Evolutionary conservation across 2,888 invertebrate genomes (phyloP).

Genomic region (Scelioninae gen. 2): DNA sequence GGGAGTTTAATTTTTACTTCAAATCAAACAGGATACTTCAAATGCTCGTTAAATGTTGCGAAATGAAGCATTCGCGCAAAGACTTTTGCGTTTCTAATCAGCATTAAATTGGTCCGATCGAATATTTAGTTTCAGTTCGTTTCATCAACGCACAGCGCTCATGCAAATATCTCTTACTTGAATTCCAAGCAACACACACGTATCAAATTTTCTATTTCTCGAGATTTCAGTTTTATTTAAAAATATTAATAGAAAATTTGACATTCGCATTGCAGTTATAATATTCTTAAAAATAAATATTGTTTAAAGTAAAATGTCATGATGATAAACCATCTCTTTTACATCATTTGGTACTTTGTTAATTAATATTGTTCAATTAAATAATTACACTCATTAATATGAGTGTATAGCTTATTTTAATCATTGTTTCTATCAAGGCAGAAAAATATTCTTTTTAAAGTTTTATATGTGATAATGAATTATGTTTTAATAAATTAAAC

Average conservation of each 20-base stretch:
- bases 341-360: too few species aligned
- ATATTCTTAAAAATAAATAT: neutral
- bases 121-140: slow-evolving; percentile 10
- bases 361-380: too few species aligned
- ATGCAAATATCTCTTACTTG: neutral
- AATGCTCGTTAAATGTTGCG: slow-evolving; percentile 27
- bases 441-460: too few species aligned
- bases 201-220: slow-evolving; percentile 6
- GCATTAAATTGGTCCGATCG: slow-evolving; percentile 41
- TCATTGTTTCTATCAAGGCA: too few species aligned
- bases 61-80: slow-evolving; percentile 26
- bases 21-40: slow-evolving; percentile 21
- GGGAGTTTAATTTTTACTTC: slow-evolving; percentile 27
- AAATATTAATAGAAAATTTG: slow-evolving; percentile 9
- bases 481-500: too few species aligned
- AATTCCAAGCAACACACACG: slow-evolving; percentile 5
- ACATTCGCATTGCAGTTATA: slow-evolving; percentile 3
- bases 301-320: too few species aligned
- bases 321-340: too few species aligned
- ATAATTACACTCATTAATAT: too few species aligned
- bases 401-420: too few species aligned
- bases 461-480: too few species aligned
- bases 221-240: neutral
- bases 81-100: slow-evolving; percentile 21
- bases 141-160: slow-evolving; percentile 7